Base-by-base conservation (phyloP, 2,888 invertebrate genomes). In the Caenorhabditis imperialis region DNA sequence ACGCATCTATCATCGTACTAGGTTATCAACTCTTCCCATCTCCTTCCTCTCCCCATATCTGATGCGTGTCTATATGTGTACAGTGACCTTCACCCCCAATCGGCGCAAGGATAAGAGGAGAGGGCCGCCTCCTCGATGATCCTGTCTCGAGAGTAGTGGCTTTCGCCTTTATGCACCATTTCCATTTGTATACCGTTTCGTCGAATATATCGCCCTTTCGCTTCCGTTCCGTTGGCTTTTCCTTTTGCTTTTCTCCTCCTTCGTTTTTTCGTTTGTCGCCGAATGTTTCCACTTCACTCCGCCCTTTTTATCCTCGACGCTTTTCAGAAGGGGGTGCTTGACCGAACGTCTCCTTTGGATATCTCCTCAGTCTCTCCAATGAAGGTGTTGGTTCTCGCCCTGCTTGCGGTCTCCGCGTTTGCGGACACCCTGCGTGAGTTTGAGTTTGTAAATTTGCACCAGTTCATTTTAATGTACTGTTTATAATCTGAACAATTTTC, bases 401-500 rank as follows among this genome's bases (percentile, higher is more conserved):
- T 70, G 33, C 27, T 61, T 20, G 54, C 42, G 48, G 70, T 45
- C 23, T 47, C 61, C 55, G 61, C 50, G 10, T 23, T 54, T 22
- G 70, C 61, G 38, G 70, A 70, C 25, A 70, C 70, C 25, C 50
- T 70, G 55, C 58, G 70, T 70, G 27, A 70, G 70, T 70, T 30
- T n/a, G n/a, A n/a, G n/a, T n/a, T n/a, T n/a, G n/a, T n/a, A n/a
- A n/a, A n/a, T n/a, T n/a, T n/a, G n/a, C n/a, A n/a, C n/a, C n/a
- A n/a, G n/a, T n/a, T n/a, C n/a, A n/a, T n/a, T n/a, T n/a, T n/a
- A n/a, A n/a, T n/a, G n/a, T n/a, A n/a, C n/a, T n/a, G n/a, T n/a
- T n/a, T n/a, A n/a, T n/a, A n/a, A n/a, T n/a, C n/a, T n/a, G n/a
- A n/a, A n/a, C n/a, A n/a, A n/a, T n/a, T n/a, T n/a, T n/a, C n/a